Base-by-base conservation (phyloP, 1,140 invertebrate genomes). In the Cephus cinctus region DNA sequence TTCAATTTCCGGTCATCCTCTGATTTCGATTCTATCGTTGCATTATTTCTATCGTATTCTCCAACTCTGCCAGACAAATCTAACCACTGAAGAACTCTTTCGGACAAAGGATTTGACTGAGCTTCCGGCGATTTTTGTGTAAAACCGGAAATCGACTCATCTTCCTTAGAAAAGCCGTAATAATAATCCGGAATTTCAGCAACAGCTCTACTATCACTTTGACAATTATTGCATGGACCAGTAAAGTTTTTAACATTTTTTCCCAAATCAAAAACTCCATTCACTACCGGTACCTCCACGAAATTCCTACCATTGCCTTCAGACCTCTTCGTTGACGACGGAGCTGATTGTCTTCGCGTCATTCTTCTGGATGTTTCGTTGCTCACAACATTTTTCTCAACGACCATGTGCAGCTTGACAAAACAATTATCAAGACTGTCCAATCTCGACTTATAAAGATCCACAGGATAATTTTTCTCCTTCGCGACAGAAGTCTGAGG, bases 51-150 rank as follows among this genome's bases (percentile, higher is more conserved):
- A 60, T 4, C 67, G 59, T 62, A 76, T 71, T 16, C 73, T 25
- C 54, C 47, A 5, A 47, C 51, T 21, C 58, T 65, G 0, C 72
- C 72, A 1, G 76, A 76, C 9, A 78, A 57, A 50, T 79, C 73
- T 44, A 80, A 52, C 79, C 79, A 80, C 19, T 78, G 75, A 0
- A 79, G 54, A 0, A 80, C 78, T 4, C 75, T 65, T 18, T 80
- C 75, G 0, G 75, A 75, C 15, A 80, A 52, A 5, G 60, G 57
- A 57, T 74, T 67, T 18, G 54, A 56, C 19, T 54, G 46, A 11
- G 42, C 47, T 15, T 69, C 49, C 8, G 47, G 31, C 20, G 4
- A 16, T 21, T 36, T 27, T 14, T 20, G 14, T n/a, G n/a, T 2
- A 19, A 3, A 18, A 8, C 41, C 39, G 0, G 2, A 9, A 6